Percentiles rank a stretch among this genome's conserved stretches.
Conservation (phyloP, 2,797 vertebrate species). For the Melanogrammus aeglefinus region DNA sequence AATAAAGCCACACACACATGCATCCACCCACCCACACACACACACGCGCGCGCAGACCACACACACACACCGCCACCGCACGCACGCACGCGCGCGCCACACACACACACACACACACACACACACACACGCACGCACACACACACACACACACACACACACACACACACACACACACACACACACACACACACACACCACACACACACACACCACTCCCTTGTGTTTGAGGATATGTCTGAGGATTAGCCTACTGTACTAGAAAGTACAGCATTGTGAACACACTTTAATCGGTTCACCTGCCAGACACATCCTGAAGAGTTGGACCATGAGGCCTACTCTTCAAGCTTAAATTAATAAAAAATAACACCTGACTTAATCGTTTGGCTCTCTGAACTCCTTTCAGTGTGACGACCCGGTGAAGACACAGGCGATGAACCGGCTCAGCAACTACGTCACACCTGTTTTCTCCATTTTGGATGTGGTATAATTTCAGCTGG, state of each 20-base stretch:
- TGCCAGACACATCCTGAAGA: not conserved
- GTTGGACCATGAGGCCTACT: not conserved
- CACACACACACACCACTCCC: not conserved
- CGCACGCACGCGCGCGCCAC: too few species aligned
- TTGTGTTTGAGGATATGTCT: not conserved
- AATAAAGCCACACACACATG: not conserved
- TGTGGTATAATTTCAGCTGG: not conserved
- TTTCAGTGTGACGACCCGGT: not conserved
- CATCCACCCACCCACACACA: not conserved
- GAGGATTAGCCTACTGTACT: not conserved
- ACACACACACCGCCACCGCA: too few species aligned
- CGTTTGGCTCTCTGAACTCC: not conserved
- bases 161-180: too few species aligned
- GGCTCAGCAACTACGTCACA: not conserved
- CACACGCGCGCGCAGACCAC: too few species aligned
- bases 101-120: not conserved
- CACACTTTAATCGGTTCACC: not conserved
- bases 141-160: too few species aligned
- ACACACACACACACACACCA: not conserved
- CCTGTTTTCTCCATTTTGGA: not conserved
- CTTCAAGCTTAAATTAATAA: not conserved
- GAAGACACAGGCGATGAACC: not conserved
- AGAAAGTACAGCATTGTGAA: not conserved
- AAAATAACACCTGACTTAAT: too few species aligned
- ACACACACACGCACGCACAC: too few species aligned